phyloP scores from a whole-genome alignment of 2,113 vertebrate genomes.

The Todiramphus saurophagus region DNA sequence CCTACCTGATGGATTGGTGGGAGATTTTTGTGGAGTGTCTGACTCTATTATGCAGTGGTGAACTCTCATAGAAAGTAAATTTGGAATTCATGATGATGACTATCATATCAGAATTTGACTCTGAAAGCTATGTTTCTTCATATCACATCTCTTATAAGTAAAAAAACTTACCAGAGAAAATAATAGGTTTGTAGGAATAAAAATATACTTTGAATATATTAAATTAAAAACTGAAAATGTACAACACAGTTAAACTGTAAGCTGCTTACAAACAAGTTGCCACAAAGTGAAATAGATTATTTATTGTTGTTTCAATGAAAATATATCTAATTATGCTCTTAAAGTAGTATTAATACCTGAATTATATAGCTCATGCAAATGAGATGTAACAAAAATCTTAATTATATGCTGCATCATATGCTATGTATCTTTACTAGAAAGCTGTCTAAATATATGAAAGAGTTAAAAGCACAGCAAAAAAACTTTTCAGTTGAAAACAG shows the following conservation, averaged over 20 bases:
- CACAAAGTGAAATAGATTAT: neutral
- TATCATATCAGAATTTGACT: neutral
- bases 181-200: slow-evolving; percentile 3
- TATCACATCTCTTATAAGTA: neutral
- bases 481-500: neutral
- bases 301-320: neutral
- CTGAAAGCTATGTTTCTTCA: neutral
- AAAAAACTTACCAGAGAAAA: neutral
- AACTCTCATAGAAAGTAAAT: neutral
- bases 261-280: neutral
- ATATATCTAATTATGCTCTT: neutral
- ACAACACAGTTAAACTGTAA: neutral
- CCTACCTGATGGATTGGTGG: neutral
- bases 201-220: neutral
- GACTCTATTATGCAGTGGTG: slow-evolving; percentile 49
- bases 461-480: neutral
- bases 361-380: neutral
- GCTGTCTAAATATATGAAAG: neutral
- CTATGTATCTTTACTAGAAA: neutral
- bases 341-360: neutral
- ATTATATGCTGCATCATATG: neutral
- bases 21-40: slow-evolving; percentile 23
- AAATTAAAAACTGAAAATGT: neutral
- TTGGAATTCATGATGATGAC: slow-evolving; percentile 1
- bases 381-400: neutral